These are phyloP conservation scores for rabbit (Oryctolagus cuniculus) DNA, from an alignment of 2,113 vertebrate genomes.

Conservation along the genomic window mOryCun1.1 NC_091453.1:125923501-125924000, in stretches of 20 bases:
- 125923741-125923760: not conserved
- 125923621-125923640: not conserved
- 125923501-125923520: not conserved
- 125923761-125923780: not conserved
- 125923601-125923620: not conserved
- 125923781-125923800: not conserved
- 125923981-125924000: not conserved
- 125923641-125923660: not conserved
- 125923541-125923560: not conserved
- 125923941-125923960: not conserved
- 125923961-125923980: not conserved
- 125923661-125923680: not conserved
- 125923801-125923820: not conserved
- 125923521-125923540: not conserved
- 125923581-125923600: not conserved
- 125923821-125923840: not conserved
- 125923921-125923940: not conserved
- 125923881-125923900: not conserved
- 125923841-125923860: conserved; percentile 6
- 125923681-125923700: not conserved
- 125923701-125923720: not conserved
- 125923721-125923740: not conserved
- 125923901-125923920: not conserved
- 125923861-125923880: not conserved
- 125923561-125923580: not conserved